Evolutionary conservation across 2,888 invertebrate species (phyloP), one percentile per base, ranked within the genome.

Genomic region (Drosophila algonquin): DNA sequence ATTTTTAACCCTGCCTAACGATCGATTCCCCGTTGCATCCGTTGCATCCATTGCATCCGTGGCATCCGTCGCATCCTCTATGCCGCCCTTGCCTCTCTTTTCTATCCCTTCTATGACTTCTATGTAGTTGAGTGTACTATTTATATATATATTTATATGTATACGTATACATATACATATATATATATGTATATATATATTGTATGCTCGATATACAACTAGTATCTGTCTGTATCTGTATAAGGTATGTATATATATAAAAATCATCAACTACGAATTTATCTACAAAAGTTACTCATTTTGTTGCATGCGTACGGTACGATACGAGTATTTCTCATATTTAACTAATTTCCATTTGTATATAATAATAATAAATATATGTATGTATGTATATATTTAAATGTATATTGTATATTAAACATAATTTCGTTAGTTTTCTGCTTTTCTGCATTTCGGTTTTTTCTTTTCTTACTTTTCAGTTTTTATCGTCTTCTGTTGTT

Each of bases 191-290:
- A 21, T 53, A 57, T 71, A 54, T 10, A 56, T 61, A 35, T 63
- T 71, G 21, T 52, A 30, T 30, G 7, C 8, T 27, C 7, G 27
- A 27, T 27, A 27, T 40, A 58, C 59, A 57, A 14, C 40, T 40
- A 40, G 40, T 40, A n/a, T 40, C 40, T 69, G 59, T 40, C 40
- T 69, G 59, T 69, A 69, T 69, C 40, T 69, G 59, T 69, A 69
- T 69, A 69, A 69, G 68, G 54, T 75, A 51, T 71, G 64, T 73
- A 78, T 71, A 80, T 69, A 67, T 73, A 76, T 71, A 81, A 85
- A 87, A 89, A 87, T 80, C 79, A 81, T 87, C 90, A 85, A 77
- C 89, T 90, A 90, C 87, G 73, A 75, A 84, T 85, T 84, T 84
- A 86, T 83, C 82, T 79, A 78, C 80, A 81, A 80, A 89, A 73